Percentiles rank a stretch among this genome's conserved stretches.
These are phyloP conservation scores for Paramormyrops hopkinsi DNA, from an alignment of 2,797 vertebrate species.

Conservation along the genomic window DNA sequence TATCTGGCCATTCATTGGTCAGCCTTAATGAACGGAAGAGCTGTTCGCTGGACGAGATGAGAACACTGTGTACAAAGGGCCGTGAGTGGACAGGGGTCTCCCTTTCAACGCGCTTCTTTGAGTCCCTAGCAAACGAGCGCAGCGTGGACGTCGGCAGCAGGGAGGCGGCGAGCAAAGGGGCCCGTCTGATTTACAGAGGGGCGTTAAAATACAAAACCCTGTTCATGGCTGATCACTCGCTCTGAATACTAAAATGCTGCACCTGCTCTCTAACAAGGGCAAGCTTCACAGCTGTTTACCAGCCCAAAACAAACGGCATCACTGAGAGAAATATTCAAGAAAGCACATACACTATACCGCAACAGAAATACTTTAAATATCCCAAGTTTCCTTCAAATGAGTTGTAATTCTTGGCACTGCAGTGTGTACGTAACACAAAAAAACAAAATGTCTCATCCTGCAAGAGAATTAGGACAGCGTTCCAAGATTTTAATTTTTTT, in stretches of 20 bases:
- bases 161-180: neutral
- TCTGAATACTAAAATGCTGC: constrained; percentile 8
- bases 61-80: neutral
- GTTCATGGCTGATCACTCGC: neutral
- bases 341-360: neutral
- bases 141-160: neutral
- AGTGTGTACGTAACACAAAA: neutral
- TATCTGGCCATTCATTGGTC: neutral
- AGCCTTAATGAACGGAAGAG: neutral
- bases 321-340: neutral
- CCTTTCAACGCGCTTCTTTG: neutral
- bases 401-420: neutral
- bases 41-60: neutral
- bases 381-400: neutral
- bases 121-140: neutral
- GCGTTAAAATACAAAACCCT: neutral
- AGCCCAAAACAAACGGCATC: neutral
- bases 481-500: neutral
- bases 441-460: neutral
- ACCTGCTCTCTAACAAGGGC: neutral
- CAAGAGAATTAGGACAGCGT: neutral
- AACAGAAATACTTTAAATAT: neutral
- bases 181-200: constrained; percentile 5
- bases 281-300: neutral
- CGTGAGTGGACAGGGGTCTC: neutral